A percentile compares a stretch with the other conserved stretches of the same genome.
Evolutionary conservation across 2,888 invertebrate species (phyloP).

Genomic region (Malthinus seriepunctatus): DNA sequence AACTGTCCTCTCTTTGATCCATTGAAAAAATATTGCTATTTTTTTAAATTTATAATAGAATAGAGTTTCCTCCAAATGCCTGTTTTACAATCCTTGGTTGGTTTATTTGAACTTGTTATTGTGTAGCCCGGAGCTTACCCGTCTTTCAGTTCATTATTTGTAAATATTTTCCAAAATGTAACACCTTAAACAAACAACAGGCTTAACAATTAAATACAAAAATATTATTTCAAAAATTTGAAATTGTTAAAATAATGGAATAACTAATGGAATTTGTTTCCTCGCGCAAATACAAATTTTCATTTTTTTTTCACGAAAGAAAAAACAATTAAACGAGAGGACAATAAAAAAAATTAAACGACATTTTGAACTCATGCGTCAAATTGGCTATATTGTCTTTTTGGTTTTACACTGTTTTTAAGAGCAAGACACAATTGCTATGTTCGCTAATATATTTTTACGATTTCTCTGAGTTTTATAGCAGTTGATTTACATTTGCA

Average conservation of each 20-base stretch:
- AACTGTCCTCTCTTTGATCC: too few species aligned
- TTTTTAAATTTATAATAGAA: slow-evolving; percentile 10
- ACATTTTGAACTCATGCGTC: too few species aligned
- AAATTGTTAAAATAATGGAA: too few species aligned
- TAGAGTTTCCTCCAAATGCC: slow-evolving; percentile 1
- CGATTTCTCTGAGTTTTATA: slow-evolving; percentile 13
- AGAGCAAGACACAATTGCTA: background rate
- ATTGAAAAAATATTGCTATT: too few species aligned
- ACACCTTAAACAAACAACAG: background rate
- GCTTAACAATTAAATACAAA: background rate
- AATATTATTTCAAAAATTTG: too few species aligned
- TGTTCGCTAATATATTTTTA: slow-evolving; percentile 8
- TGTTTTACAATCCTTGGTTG: slow-evolving; percentile 25
- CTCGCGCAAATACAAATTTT: too few species aligned
- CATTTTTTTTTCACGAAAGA: too few species aligned
- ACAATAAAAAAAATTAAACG: too few species aligned
- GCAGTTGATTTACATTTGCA: slow-evolving; percentile 16
- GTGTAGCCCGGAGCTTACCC: slow-evolving; percentile 26
- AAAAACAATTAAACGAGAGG: too few species aligned
- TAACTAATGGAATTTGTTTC: too few species aligned
- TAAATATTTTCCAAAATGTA: slow-evolving; percentile 24
- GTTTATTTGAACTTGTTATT: slow-evolving; percentile 25
- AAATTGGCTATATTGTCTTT: too few species aligned
- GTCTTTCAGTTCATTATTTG: slow-evolving; percentile 17
- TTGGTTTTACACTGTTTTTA: too few species aligned